phyloP scores from a whole-genome alignment of 2,113 vertebrate genomes.

The Campylomormyrus numenius region DNA sequence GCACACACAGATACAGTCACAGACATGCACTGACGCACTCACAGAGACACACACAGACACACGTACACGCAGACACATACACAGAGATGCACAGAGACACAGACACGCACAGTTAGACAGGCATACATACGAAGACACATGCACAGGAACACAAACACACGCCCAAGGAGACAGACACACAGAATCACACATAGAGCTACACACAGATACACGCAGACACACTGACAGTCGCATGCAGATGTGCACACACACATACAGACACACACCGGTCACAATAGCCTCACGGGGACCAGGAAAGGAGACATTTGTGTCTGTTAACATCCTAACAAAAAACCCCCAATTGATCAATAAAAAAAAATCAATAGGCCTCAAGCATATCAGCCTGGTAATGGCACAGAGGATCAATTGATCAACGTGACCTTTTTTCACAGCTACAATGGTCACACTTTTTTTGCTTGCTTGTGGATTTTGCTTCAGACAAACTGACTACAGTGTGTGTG shows the following conservation, averaged over 20 bases:
- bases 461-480: neutral
- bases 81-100: neutral
- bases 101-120: neutral
- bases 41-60: conserved; percentile 14
- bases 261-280: neutral
- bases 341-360: conserved; percentile 39
- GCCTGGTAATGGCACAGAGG: conserved; percentile 29
- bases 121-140: neutral
- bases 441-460: neutral
- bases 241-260: conserved; percentile 7
- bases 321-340: neutral
- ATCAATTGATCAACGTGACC: conserved; percentile 44
- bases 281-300: conserved; percentile 19
- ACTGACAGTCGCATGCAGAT: conserved; percentile 5
- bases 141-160: neutral
- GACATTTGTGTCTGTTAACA: conserved; percentile 18
- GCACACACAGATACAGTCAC: neutral
- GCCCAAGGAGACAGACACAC: neutral
- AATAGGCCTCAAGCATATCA: conserved; percentile 14
- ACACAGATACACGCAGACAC: conserved; percentile 28
- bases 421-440: conserved; percentile 19
- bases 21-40: conserved; percentile 23
- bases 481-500: neutral
- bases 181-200: neutral
- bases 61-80: neutral